Conservation (phyloP, 2,113 vertebrate genomes). For the Tetrao urogallus region DNA sequence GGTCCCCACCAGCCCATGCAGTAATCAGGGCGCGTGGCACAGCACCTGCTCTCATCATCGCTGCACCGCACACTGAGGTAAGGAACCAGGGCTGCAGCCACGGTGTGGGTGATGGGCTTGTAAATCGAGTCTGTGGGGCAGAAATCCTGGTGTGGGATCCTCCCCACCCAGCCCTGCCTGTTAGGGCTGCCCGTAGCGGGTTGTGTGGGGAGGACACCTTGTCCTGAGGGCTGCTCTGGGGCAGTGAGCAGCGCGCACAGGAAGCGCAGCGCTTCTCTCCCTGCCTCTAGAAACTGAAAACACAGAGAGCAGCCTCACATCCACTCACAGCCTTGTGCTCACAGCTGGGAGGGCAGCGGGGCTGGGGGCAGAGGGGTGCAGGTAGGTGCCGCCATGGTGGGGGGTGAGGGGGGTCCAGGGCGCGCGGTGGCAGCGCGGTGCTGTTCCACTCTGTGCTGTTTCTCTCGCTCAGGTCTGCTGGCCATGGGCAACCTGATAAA, state of each 20-base stretch:
- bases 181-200: not conserved
- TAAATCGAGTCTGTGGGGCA: fast-evolving
- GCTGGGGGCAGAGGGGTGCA: not conserved
- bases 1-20: conserved; percentile 82
- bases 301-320: not conserved
- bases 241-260: not conserved
- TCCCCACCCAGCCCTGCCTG: not conserved
- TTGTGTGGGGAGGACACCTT: not conserved
- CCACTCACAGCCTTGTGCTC: fast-evolving
- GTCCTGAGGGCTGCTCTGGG: fast-evolving
- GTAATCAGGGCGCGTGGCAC: conserved; percentile 77
- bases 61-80: conserved; percentile 29
- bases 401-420: not conserved
- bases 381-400: not conserved
- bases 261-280: not conserved
- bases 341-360: not conserved
- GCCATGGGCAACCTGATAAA: conserved; percentile 99
- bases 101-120: fast-evolving
- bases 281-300: not conserved
- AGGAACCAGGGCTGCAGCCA: not conserved
- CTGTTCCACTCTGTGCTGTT: conserved; percentile 77
- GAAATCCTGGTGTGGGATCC: fast-evolving
- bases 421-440: not conserved
- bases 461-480: conserved; percentile 88
- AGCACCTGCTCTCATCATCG: conserved; percentile 73